Evolutionary conservation across 2,113 vertebrate genomes (phyloP).

Genomic region (Grallaria varia): DNA sequence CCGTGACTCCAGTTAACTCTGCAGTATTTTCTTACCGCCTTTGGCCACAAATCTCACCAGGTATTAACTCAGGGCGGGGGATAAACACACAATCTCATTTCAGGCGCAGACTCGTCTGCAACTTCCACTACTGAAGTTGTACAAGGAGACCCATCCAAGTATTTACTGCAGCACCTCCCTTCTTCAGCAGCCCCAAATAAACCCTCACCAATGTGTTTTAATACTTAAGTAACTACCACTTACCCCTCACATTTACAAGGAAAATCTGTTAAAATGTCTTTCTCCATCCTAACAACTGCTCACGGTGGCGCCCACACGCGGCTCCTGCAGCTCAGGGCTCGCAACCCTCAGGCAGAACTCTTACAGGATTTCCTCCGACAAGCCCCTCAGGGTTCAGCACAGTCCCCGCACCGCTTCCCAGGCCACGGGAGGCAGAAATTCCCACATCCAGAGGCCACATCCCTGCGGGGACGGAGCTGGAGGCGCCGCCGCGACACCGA

Average conservation of each 20-base stretch:
- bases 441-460: background rate
- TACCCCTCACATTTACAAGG: background rate
- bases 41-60: background rate
- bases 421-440: background rate
- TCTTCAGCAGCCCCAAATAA: background rate
- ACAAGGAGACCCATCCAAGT: background rate
- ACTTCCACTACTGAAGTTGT: background rate
- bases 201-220: background rate
- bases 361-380: background rate
- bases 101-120: background rate
- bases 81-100: background rate
- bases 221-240: background rate
- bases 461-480: rapidly evolving
- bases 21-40: background rate
- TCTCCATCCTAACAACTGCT: background rate
- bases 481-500: background rate
- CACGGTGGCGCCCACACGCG: rapidly evolving
- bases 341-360: background rate
- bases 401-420: too few species aligned
- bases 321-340: background rate
- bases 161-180: background rate
- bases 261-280: background rate
- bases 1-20: background rate
- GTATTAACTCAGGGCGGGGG: background rate
- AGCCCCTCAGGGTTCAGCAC: background rate